Percentiles rank a stretch among this genome's conserved stretches.
phyloP scores from a whole-genome alignment of 2,113 vertebrate species.

The Kobus ellipsiprymnus region DNA sequence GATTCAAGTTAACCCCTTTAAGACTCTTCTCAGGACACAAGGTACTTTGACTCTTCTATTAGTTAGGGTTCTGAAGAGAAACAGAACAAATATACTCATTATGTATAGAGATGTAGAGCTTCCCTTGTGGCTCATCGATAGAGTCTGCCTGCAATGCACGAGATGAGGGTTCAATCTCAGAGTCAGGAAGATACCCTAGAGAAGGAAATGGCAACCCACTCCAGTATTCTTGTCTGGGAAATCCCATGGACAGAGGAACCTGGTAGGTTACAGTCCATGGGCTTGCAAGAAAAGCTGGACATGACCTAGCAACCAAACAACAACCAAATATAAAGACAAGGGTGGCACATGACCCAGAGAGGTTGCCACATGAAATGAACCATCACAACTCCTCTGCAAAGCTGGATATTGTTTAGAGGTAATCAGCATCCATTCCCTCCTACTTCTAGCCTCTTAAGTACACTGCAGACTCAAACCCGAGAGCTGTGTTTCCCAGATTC shows the following conservation, averaged over 20 bases:
- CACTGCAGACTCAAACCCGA: neutral
- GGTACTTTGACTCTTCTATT: neutral
- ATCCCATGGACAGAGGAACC: neutral
- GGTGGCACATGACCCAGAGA: neutral
- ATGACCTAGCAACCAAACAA: neutral
- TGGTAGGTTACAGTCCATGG: neutral
- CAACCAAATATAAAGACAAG: neutral
- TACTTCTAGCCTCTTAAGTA: neutral
- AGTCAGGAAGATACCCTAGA: neutral
- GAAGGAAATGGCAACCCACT: neutral
- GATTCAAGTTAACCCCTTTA: neutral
- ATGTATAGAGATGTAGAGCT: neutral
- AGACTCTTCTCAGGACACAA: neutral
- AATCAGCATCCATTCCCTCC: neutral
- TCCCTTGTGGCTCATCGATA: neutral
- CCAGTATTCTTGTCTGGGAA: neutral
- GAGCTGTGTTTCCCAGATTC: neutral
- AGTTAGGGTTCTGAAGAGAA: neutral
- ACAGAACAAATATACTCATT: neutral
- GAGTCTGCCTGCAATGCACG: neutral
- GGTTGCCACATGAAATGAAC: neutral
- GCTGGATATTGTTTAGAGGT: neutral
- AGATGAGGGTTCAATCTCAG: fast-evolving
- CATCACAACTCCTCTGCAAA: neutral
- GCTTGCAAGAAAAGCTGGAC: neutral